Conservation (phyloP, 2,113 vertebrate species). For the Leucosticte australis region DNA sequence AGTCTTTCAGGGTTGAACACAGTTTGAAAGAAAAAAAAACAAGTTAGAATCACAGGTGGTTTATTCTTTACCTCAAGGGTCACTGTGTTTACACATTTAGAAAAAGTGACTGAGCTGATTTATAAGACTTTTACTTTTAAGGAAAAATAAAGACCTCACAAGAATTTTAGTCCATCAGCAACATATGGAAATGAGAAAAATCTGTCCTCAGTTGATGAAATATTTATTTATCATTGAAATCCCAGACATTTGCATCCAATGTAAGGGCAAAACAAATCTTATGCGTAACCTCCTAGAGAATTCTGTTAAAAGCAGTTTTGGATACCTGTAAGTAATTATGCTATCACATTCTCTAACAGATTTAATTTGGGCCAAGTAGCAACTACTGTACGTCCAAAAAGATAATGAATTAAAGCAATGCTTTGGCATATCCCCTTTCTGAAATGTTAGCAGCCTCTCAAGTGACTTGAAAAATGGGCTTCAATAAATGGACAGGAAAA, state of each 20-base stretch:
- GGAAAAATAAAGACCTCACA: slow-evolving; percentile 31
- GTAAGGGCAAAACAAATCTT: slow-evolving; percentile 53
- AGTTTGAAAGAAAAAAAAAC: background rate
- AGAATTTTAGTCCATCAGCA: background rate
- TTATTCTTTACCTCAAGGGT: slow-evolving; percentile 27
- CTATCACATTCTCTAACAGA: slow-evolving; percentile 74
- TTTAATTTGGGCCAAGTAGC: slow-evolving; percentile 75
- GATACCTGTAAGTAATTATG: slow-evolving; percentile 78
- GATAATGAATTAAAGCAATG: slow-evolving; percentile 82
- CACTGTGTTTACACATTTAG: background rate
- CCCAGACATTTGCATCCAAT: slow-evolving; percentile 54
- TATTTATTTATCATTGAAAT: slow-evolving; percentile 64
- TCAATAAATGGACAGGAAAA: slow-evolving; percentile 75
- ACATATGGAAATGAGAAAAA: slow-evolving; percentile 48
- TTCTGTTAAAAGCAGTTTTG: slow-evolving; percentile 69
- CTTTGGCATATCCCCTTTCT: slow-evolving; percentile 77
- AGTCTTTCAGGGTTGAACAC: background rate
- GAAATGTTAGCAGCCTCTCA: slow-evolving; percentile 76
- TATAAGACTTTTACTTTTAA: background rate
- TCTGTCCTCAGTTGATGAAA: slow-evolving; percentile 18
- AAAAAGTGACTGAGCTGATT: background rate
- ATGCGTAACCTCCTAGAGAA: slow-evolving; percentile 59
- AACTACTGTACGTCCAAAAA: slow-evolving; percentile 73
- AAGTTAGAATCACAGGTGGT: background rate
- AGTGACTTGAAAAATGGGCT: slow-evolving; percentile 74